Base-by-base conservation (phyloP, 2,797 vertebrate genomes). In the Anomalospiza imberbis region DNA sequence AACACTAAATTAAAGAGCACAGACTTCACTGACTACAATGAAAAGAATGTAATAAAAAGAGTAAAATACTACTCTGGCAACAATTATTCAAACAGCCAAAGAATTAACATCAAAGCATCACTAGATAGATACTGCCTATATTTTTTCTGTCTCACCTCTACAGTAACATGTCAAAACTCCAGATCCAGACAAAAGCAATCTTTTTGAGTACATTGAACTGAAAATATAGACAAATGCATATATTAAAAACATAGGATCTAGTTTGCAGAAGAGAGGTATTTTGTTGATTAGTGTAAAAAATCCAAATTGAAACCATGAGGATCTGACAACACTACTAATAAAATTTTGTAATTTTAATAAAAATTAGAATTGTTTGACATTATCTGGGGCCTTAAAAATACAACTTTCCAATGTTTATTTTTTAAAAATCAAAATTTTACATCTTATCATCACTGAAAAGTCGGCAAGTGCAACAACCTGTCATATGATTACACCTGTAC, bases 11-110 rank as follows among this genome's bases (percentile, higher is more conserved):
- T 68, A 38, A 85, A 71, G 57, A 87, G 32, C 18, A 44, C 11
- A 42, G 60, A 58, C 45, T 75, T 93, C 38, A 70, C 42, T 81
- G 58, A 53, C 22, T 88, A 75, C 26, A 85, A 60, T 28, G 26
- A 50, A 75, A 91, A 91, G 45, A 75, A 67, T 51, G 13, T 19
- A 66, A 73, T 31, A 51, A 65, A 67, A 85, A 53, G 28, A 86
- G 28, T 73, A 91, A 95, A 90, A 53, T 20, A 88, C 61, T 92
- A 63, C 65, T 91, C 63, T 82, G 81, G 77, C 45, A 95, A 96
- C 45, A 68, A 60, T 85, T 88, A 79, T 68, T 93, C 71, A 94
- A 87, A 87, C 55, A 91, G 65, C 7, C 74, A 80, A 73, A 85
- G 79, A 91, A 77, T 68, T 84, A 91, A 48, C 36, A 79, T 68